Evolutionary conservation across 2,797 vertebrate species (phyloP).

Genomic region (Leptodactylus fallax): DNA sequence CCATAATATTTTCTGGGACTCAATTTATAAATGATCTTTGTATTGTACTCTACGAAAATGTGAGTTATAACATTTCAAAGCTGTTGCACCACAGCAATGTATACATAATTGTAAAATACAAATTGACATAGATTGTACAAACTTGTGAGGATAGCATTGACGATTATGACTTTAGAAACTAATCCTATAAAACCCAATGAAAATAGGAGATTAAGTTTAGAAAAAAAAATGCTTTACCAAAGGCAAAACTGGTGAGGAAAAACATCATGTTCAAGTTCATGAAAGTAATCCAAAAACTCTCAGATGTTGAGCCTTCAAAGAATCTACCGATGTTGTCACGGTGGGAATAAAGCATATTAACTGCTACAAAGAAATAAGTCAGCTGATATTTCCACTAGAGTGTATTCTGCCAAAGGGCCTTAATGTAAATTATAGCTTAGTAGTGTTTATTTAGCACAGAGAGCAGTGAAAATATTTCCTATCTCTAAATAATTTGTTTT

Average conservation of each 20-base stretch:
- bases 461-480: not conserved
- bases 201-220: not conserved
- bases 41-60: not conserved
- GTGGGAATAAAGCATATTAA: conserved; percentile 27
- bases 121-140: conserved; percentile 16
- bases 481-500: not conserved
- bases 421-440: conserved; percentile 15
- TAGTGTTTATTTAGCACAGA: not conserved
- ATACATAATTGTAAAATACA: not conserved
- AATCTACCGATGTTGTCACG: conserved; percentile 28
- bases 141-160: not conserved
- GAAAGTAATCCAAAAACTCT: conserved; percentile 27
- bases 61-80: not conserved
- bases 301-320: conserved; percentile 31
- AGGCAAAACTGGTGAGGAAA: conserved; percentile 19
- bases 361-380: conserved; percentile 18
- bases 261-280: conserved; percentile 24
- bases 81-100: not conserved
- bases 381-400: conserved; percentile 15
- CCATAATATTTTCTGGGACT: not conserved
- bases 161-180: conserved; percentile 12
- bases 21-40: not conserved
- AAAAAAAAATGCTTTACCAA: conserved; percentile 15
- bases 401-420: conserved; percentile 17
- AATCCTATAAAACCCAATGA: conserved; percentile 13